Base-by-base conservation (phyloP, 2,888 invertebrate genomes). In the Sinhomidia bicolor region DNA sequence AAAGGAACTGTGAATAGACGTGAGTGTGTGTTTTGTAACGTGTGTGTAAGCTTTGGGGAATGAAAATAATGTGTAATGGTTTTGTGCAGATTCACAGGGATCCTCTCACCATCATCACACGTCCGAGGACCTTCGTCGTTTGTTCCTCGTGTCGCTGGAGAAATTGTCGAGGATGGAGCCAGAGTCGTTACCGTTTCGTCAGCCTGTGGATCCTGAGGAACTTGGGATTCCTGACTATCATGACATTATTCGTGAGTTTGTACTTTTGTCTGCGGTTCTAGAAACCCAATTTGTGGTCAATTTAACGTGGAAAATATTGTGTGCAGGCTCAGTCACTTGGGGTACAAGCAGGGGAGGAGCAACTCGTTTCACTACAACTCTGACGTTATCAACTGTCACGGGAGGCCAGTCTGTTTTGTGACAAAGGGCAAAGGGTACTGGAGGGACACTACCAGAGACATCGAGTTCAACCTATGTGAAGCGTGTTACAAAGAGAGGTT, bases 331-430 rank as follows among this genome's bases (percentile, higher is more conserved):
- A n/a, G n/a, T 17, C 88, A 84, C 26, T 44, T 88, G 23, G 88
- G 88, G 12, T 84, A 79, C 51, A 62, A 57, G 79, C 74, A 85
- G n/a, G 89, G 89, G 32, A 54, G 89, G 23, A 74, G 68, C 7
- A 85, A 89, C 74, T 44, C 60, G 32, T 85, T 78, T 47, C 85
- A 89, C 26, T 89, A 80, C 81, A 89, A 89, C 74, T 80, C 85
- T 2, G 80, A 85, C 20, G 29, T 60, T 4, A 7, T 89, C 29
- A 44, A 36, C n/a, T 89, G 89, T 57, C 80, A 85, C 62, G 89
- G 89, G 10, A 17, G 89, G n/a, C 89, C 89, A 23, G 89, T 89
- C 2, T 89, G 89, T 26, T 41, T 89, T 32, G 62, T 88, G 12
- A 12, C 6, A 17, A 87, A 71, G 36, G 71, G 60, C 6, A 44